Evolutionary conservation across 53 echinoderm and acorn worm species (phyloP).

Genomic region (Arbacia lixula): DNA sequence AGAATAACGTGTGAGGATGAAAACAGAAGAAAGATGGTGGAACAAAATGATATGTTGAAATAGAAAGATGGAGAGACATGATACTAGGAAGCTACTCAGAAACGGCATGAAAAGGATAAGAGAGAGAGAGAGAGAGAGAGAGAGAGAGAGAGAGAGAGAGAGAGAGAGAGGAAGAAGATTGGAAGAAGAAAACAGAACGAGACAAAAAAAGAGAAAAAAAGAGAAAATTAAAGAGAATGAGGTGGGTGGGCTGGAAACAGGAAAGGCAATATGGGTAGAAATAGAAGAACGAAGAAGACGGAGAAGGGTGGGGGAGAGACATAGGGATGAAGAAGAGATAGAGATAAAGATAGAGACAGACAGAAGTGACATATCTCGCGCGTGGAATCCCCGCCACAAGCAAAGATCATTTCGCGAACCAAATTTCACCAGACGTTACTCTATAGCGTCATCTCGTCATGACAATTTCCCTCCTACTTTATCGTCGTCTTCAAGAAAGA

Average conservation of each 20-base stretch:
- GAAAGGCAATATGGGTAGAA: background rate
- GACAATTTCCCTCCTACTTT: slow-evolving; percentile 4
- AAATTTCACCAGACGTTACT: slow-evolving; percentile 15
- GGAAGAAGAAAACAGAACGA: background rate
- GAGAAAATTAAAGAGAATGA: background rate
- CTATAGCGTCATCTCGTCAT: background rate
- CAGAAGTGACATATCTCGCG: slow-evolving; percentile 23
- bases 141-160: background rate
- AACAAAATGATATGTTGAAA: too few relatives aligned
- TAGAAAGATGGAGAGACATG: too few relatives aligned
- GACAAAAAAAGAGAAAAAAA: background rate
- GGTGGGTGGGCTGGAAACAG: background rate
- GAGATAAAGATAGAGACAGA: background rate
- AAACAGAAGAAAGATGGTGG: too few relatives aligned
- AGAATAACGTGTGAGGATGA: too few relatives aligned
- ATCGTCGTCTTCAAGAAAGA: background rate
- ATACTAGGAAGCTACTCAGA: too few relatives aligned
- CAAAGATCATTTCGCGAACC: slow-evolving; percentile 43
- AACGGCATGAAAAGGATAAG: background rate
- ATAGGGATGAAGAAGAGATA: background rate
- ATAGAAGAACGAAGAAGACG: background rate
- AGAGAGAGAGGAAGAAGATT: background rate
- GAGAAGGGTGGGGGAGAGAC: background rate
- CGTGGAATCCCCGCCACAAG: slow-evolving; percentile 44
- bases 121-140: background rate